Percentiles rank a stretch among this genome's conserved stretches.
phyloP scores from a whole-genome alignment of 1,140 invertebrate species.

The Melanaphis sacchari region DNA sequence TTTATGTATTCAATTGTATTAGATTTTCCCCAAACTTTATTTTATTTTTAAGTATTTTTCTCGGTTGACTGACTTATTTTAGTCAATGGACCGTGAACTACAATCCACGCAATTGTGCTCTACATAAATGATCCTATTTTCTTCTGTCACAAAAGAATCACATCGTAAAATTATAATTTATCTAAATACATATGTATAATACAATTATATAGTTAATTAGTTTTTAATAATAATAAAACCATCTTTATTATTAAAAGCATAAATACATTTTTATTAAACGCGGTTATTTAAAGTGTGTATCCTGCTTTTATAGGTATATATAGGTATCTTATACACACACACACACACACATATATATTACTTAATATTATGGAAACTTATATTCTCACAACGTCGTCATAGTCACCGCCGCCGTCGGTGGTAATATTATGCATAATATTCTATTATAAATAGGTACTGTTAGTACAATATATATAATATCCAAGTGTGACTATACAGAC shows the following conservation, averaged over 20 bases:
- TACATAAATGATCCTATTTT: not conserved
- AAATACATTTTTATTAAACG: not conserved
- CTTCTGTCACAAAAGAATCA: not conserved
- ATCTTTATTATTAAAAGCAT: not conserved
- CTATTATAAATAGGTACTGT: not conserved
- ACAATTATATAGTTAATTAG: not conserved
- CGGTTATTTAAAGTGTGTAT: not conserved
- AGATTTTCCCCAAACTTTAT: not conserved
- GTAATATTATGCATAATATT: conserved; percentile 5
- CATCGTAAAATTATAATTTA: not conserved
- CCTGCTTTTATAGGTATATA: too few relatives aligned
- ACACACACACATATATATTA: not conserved
- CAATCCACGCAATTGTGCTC: conserved; percentile 13
- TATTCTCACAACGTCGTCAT: not conserved
- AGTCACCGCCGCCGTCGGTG: not conserved
- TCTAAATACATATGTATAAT: not conserved
- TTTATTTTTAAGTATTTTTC: conserved; percentile 16
- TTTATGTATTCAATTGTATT: not conserved
- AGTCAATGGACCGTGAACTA: conserved; percentile 5
- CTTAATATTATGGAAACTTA: not conserved
- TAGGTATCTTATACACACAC: not conserved
- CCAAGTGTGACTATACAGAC: not conserved
- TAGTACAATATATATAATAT: not conserved
- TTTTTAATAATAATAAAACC: not conserved
- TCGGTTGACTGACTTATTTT: conserved; percentile 11